A percentile compares a stretch with the other conserved stretches of the same genome.
Evolutionary conservation across 2,113 vertebrate species (phyloP).

Genomic region (Spermophilus dauricus): DNA sequence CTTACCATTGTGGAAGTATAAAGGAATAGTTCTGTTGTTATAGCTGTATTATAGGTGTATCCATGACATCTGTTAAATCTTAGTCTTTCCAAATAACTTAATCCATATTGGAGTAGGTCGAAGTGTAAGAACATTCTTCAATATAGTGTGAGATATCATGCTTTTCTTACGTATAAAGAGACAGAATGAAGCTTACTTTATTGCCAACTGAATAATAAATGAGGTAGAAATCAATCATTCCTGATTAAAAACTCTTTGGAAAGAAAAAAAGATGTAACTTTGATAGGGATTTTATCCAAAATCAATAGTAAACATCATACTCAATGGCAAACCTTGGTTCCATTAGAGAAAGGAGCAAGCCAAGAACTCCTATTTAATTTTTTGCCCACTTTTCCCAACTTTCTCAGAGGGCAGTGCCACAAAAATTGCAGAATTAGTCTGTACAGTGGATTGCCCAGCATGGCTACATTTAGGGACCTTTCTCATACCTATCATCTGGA

Average conservation of each 20-base stretch:
- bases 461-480: not conserved
- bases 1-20: not conserved
- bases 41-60: not conserved
- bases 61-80: not conserved
- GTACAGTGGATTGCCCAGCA: not conserved
- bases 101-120: not conserved
- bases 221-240: not conserved
- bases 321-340: not conserved
- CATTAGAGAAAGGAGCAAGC: not conserved
- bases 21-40: not conserved
- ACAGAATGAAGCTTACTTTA: not conserved
- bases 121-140: not conserved
- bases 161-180: not conserved
- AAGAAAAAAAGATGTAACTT: not conserved
- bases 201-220: conserved; percentile 3
- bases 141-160: not conserved
- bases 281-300: not conserved
- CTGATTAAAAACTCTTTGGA: not conserved
- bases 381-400: fast-evolving
- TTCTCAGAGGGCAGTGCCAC: not conserved
- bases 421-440: not conserved
- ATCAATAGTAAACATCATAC: not conserved
- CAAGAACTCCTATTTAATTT: not conserved
- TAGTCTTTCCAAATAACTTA: not conserved
- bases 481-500: not conserved